phyloP scores from a whole-genome alignment of 2,888 invertebrate species.

The Apoda limacodes region DNA sequence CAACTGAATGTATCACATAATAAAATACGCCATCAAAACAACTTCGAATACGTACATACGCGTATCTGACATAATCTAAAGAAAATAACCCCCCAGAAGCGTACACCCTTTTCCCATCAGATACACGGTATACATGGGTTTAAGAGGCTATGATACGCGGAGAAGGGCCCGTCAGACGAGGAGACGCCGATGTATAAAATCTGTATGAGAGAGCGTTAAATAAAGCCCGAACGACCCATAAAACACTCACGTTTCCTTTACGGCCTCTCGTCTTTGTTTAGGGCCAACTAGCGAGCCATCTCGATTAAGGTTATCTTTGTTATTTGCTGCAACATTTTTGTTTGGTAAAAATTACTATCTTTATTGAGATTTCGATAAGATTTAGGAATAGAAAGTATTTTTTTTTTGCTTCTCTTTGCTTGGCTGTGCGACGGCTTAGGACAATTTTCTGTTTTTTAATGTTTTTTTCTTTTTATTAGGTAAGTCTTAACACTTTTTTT shows the following conservation, averaged over 20 bases:
- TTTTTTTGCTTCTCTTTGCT: too few species aligned
- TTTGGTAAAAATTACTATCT: background rate
- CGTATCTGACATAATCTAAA: slow-evolving; percentile 21
- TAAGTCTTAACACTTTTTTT: too few species aligned
- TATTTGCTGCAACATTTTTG: slow-evolving; percentile 1
- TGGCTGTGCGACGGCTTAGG: too few species aligned
- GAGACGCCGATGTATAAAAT: slow-evolving; percentile 55
- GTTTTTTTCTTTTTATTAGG: too few species aligned
- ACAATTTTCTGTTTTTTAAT: too few species aligned
- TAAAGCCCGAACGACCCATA: slow-evolving; percentile 53
- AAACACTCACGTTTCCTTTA: slow-evolving; percentile 41
- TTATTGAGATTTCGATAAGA: background rate
- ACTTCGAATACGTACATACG: slow-evolving; percentile 3
- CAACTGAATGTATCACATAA: slow-evolving; percentile 6
- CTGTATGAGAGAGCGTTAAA: slow-evolving; percentile 55
- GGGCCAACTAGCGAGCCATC: slow-evolving; percentile 36
- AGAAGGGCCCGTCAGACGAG: slow-evolving; percentile 31
- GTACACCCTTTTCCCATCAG: slow-evolving; percentile 21
- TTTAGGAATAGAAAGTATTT: too few species aligned
- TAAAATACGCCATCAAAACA: slow-evolving; percentile 15
- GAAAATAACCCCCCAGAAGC: slow-evolving; percentile 20
- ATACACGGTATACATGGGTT: slow-evolving; percentile 23
- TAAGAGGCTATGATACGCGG: slow-evolving; percentile 21
- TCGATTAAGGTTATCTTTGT: slow-evolving; percentile 23
- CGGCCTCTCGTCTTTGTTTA: slow-evolving; percentile 47